A percentile compares a stretch with the other conserved stretches of the same genome.
Evolutionary conservation across 2,888 invertebrate genomes (phyloP).

Genomic region (Tricholauxania praeusta): DNA sequence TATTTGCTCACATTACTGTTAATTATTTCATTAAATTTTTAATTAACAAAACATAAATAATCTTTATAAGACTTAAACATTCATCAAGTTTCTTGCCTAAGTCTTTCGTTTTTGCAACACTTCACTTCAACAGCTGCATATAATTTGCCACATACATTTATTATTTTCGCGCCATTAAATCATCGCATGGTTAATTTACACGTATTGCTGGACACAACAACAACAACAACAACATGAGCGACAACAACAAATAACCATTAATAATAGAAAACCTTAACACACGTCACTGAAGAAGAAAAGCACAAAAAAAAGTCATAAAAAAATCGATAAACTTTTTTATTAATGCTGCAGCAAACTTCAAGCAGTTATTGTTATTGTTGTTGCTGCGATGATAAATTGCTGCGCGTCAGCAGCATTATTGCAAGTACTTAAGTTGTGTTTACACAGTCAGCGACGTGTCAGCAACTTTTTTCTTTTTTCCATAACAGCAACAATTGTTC

Average conservation of each 20-base stretch:
- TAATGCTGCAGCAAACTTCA: too few relatives aligned
- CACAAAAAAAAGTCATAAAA: neutral
- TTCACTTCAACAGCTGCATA: neutral
- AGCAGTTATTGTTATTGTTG: too few relatives aligned
- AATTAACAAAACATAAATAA: too few relatives aligned
- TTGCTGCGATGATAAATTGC: too few relatives aligned
- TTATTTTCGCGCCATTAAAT: slow-evolving; percentile 1
- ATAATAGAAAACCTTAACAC: neutral
- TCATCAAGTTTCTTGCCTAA: neutral
- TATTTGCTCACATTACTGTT: too few relatives aligned
- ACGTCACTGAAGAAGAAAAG: neutral
- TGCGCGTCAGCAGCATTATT: too few relatives aligned
- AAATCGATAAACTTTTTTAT: too few relatives aligned
- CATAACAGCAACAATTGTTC: too few relatives aligned
- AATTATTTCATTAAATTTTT: too few relatives aligned
- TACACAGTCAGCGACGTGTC: too few relatives aligned
- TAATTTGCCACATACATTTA: neutral
- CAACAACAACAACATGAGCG: neutral
- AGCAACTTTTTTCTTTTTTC: too few relatives aligned
- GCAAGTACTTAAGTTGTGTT: too few relatives aligned
- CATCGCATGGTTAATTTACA: neutral
- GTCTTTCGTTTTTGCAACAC: neutral
- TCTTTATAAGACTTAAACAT: neutral
- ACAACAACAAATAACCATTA: neutral
- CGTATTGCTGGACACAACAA: neutral